A percentile compares a stretch with the other conserved stretches of the same genome.
These are phyloP conservation scores for Aphodius sticticus DNA, from an alignment of 2,888 invertebrate species.

Conservation along the genomic window DNA sequence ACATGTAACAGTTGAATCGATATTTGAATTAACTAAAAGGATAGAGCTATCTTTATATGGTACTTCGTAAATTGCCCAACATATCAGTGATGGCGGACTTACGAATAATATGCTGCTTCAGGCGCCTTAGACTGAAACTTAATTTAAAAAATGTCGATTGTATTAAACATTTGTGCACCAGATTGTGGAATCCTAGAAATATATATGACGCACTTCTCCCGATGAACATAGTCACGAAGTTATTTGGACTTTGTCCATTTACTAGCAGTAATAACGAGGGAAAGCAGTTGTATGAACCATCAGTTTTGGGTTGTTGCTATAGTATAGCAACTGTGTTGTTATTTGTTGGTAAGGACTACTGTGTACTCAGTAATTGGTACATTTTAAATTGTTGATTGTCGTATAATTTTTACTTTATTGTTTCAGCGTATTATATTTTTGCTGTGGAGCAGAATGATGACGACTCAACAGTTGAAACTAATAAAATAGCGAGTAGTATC, in stretches of 20 bases:
- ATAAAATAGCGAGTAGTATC: constrained; percentile 36
- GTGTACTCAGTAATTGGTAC: not conserved
- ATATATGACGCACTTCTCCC: constrained; percentile 38
- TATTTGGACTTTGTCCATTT: constrained; percentile 37
- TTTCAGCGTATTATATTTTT: constrained; percentile 37
- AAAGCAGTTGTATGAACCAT: constrained; percentile 27
- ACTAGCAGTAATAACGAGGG: constrained; percentile 23
- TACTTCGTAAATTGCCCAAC: not conserved
- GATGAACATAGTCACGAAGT: constrained; percentile 35
- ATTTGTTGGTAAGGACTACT: constrained; percentile 35
- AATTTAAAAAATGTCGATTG: not conserved
- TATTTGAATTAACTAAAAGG: not conserved
- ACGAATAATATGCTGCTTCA: not conserved
- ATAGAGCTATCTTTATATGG: not conserved
- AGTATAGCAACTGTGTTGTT: constrained; percentile 29
- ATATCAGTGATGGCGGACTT: not conserved
- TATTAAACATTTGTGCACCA: not conserved
- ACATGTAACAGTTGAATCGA: not conserved
- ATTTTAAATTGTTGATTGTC: not conserved
- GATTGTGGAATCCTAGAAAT: constrained; percentile 29
- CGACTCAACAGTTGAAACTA: constrained; percentile 21
- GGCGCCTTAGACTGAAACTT: not conserved
- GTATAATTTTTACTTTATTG: not conserved
- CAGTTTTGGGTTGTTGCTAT: constrained; percentile 32
- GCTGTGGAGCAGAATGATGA: constrained; percentile 27